Evolutionary conservation across 2,888 invertebrate genomes (phyloP).

Genomic region (Ferdinandea cuprea): DNA sequence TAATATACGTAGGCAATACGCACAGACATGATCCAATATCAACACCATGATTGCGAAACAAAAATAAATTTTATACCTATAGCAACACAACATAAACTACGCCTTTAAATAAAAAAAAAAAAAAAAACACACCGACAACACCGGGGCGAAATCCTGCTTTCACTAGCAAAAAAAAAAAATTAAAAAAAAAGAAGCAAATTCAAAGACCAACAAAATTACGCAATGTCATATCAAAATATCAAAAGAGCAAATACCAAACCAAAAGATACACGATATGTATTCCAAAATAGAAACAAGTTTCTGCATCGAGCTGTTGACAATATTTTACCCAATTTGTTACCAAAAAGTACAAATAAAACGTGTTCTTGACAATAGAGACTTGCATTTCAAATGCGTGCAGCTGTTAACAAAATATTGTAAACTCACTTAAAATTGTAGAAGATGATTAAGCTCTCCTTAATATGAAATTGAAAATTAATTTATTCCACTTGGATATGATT

Average conservation of each 20-base stretch:
- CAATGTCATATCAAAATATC: slow-evolving; percentile 33
- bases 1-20: too few relatives aligned
- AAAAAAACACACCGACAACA: not conserved
- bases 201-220: slow-evolving; percentile 30
- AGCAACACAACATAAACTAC: not conserved
- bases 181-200: too few relatives aligned
- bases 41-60: too few relatives aligned
- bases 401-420: not conserved
- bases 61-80: too few relatives aligned
- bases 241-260: slow-evolving; percentile 48
- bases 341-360: slow-evolving; percentile 32
- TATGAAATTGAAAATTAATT: not conserved
- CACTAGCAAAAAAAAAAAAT: slow-evolving; percentile 40
- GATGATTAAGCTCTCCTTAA: slow-evolving; percentile 46
- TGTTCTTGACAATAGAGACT: slow-evolving; percentile 6
- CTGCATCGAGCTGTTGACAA: slow-evolving; percentile 52
- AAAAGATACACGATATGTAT: slow-evolving; percentile 14
- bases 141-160: slow-evolving; percentile 25
- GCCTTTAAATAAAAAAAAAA: not conserved
- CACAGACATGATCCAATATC: too few relatives aligned
- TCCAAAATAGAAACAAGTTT: slow-evolving; percentile 23
- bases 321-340: slow-evolving; percentile 19
- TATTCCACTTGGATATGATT: slow-evolving; percentile 5
- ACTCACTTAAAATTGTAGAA: slow-evolving; percentile 29
- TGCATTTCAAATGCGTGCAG: not conserved